These are phyloP conservation scores for Cairina moschata DNA, from an alignment of 2,113 vertebrate genomes.

Conservation along the genomic window DNA sequence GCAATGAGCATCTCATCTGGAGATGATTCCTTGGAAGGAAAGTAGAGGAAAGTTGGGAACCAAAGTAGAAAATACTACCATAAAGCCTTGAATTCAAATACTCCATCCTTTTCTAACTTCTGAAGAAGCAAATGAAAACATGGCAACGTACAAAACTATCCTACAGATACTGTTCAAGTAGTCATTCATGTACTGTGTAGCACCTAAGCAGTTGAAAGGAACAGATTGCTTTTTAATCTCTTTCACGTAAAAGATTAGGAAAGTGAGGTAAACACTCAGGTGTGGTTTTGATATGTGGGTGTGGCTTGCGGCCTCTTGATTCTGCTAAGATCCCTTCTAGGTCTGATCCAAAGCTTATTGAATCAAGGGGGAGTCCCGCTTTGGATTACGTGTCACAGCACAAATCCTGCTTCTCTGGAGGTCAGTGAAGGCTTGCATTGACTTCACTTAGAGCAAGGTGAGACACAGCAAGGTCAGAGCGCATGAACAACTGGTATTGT, in stretches of 20 bases:
- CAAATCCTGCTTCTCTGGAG: neutral
- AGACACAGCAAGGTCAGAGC: neutral
- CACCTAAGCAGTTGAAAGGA: neutral
- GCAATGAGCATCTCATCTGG: neutral
- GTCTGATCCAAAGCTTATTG: slow-evolving; percentile 34
- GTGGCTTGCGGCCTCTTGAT: neutral
- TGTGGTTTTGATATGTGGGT: neutral
- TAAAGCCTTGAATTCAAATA: neutral
- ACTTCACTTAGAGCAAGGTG: neutral
- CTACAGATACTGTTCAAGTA: neutral
- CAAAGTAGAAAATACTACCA: neutral
- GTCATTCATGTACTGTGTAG: neutral
- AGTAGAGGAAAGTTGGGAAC: neutral
- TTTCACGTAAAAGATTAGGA: slow-evolving; percentile 28
- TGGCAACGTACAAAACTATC: neutral
- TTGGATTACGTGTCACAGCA: slow-evolving; percentile 5
- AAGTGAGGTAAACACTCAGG: neutral
- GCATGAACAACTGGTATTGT: neutral
- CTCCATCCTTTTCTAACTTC: neutral
- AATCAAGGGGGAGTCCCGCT: slow-evolving; percentile 5
- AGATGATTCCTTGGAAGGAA: neutral
- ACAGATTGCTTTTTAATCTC: slow-evolving; percentile 11
- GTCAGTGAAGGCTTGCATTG: neutral
- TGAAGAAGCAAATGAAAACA: neutral
- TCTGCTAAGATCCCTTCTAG: neutral